Percentiles rank a stretch among this genome's conserved stretches.
Evolutionary conservation across 2,888 invertebrate species (phyloP).

Genomic region (Melieria picta): DNA sequence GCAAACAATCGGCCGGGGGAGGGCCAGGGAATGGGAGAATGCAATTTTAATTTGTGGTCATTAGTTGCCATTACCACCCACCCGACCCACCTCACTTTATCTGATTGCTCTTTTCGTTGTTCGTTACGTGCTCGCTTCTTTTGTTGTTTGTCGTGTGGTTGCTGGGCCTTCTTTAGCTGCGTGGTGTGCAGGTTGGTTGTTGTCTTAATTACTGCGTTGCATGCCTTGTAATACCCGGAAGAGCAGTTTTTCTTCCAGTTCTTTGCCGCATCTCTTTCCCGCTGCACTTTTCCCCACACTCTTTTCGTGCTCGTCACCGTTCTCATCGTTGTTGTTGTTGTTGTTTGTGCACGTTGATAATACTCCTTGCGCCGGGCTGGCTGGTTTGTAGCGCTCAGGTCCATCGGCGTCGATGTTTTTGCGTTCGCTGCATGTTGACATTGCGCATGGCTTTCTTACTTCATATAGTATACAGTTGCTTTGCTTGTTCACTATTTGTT

Average conservation of each 20-base stretch:
- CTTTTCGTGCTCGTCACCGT: background rate
- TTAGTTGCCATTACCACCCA: background rate
- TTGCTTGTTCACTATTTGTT: too few species aligned
- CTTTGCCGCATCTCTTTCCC: background rate
- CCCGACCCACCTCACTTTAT: too few species aligned
- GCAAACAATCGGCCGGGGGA: too few species aligned
- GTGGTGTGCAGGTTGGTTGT: conserved; percentile 9
- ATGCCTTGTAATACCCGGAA: conserved; percentile 13
- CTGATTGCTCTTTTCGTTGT: conserved; percentile 5
- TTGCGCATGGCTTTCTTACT: background rate
- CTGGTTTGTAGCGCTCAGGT: conserved; percentile 1
- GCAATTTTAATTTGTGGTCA: conserved; percentile 20
- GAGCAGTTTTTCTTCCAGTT: background rate
- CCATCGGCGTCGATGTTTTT: background rate
- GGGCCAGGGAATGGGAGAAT: background rate
- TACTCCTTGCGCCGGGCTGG: background rate
- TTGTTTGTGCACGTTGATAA: background rate
- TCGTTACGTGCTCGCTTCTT: background rate
- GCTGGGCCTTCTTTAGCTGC: background rate
- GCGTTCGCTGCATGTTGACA: background rate
- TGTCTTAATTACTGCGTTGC: conserved; percentile 32
- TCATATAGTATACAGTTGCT: too few species aligned
- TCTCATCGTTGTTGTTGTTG: background rate
- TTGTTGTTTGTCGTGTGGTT: background rate
- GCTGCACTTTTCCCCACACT: background rate